A percentile compares a stretch with the other conserved stretches of the same genome.
Conservation (phyloP, 2,888 invertebrate genomes). For the Eugnorisma glareosa region DNA sequence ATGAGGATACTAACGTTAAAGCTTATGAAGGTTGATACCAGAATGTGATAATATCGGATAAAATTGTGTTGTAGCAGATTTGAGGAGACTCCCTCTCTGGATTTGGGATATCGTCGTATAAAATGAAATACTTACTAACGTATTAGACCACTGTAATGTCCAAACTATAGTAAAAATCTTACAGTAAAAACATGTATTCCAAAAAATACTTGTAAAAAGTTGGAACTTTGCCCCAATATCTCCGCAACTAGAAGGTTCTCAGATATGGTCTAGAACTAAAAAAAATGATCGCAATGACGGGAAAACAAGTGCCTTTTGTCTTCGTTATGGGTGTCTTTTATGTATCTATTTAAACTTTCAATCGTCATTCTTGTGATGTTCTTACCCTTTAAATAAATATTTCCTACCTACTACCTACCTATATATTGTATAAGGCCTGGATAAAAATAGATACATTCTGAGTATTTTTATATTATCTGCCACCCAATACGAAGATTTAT, state of each 20-base stretch:
- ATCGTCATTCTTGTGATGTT: not conserved
- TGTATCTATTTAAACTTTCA: not conserved
- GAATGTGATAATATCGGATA: conserved; percentile 17
- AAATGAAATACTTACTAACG: no score
- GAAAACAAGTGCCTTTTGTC: no score
- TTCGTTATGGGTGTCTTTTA: no score
- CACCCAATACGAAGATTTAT: conserved; percentile 44
- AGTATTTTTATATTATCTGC: not conserved
- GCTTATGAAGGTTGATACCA: conserved; percentile 16
- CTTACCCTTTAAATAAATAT: conserved; percentile 16
- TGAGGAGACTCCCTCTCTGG: not conserved
- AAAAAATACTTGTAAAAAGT: no score
- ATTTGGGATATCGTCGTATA: not conserved
- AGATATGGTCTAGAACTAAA: no score
- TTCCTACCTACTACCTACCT: no score
- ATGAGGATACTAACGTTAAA: conserved; percentile 20
- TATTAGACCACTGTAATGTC: no score
- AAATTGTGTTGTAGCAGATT: not conserved
- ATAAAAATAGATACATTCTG: conserved; percentile 23
- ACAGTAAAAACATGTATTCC: no score
- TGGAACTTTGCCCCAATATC: no score
- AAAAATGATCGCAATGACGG: no score
- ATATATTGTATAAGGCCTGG: not conserved
- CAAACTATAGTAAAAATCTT: no score
- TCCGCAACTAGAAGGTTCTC: no score